Evolutionary conservation across 2,888 invertebrate genomes (phyloP).

Genomic region (Acanthoscelides obtectus): DNA sequence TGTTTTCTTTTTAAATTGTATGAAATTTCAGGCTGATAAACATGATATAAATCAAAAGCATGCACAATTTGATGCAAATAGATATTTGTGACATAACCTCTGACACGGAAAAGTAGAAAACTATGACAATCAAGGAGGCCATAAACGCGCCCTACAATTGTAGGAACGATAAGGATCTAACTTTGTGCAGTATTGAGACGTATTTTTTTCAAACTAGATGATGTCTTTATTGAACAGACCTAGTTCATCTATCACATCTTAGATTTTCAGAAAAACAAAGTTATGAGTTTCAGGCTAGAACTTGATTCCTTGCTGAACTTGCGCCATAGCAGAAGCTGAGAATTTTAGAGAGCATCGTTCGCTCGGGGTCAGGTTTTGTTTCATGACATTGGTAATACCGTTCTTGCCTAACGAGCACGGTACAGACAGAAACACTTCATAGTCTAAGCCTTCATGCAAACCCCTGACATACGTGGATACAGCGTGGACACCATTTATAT

Average conservation of each 20-base stretch:
- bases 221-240: background rate
- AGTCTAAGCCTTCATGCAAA: constrained; percentile 21
- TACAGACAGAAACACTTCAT: constrained; percentile 29
- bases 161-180: no score
- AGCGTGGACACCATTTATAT: constrained; percentile 70
- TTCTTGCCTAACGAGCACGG: constrained; percentile 21
- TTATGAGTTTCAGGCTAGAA: constrained; percentile 8
- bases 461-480: constrained; percentile 69
- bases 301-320: constrained; percentile 54
- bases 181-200: no score
- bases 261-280: background rate
- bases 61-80: no score
- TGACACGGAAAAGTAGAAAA: no score
- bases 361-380: constrained; percentile 15
- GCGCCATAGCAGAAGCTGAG: constrained; percentile 62
- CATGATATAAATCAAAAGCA: no score
- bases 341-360: constrained; percentile 24
- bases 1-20: no score
- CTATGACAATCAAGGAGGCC: no score
- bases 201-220: background rate
- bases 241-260: background rate
- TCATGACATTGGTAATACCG: constrained; percentile 20
- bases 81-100: no score
- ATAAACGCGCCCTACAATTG: no score
- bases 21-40: no score